Percentiles rank a stretch among this genome's conserved stretches.
Conservation (phyloP, 2,797 vertebrate species). For the Clarias fuscus region DNA sequence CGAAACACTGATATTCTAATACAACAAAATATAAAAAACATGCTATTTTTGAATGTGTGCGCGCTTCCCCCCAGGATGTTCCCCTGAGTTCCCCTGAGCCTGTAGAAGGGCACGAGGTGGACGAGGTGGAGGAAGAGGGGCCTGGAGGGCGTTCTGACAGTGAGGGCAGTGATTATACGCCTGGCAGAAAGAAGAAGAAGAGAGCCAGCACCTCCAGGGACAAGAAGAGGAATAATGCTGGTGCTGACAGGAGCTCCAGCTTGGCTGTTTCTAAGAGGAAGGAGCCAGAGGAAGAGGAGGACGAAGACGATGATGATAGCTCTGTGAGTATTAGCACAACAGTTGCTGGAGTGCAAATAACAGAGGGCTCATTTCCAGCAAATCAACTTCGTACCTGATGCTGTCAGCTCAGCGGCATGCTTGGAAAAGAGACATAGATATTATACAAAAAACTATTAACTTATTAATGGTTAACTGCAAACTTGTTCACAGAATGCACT, state of each 20-base stretch:
- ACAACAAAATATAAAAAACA: neutral
- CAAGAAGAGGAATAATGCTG: constrained; percentile 80
- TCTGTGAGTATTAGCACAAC: constrained; percentile 74
- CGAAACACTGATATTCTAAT: neutral
- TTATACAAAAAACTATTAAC: neutral
- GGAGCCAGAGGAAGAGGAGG: constrained; percentile 81
- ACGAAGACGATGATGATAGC: constrained; percentile 82
- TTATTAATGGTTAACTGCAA: neutral
- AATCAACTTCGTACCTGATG: neutral
- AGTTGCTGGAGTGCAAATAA: neutral
- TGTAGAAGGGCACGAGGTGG: constrained; percentile 68
- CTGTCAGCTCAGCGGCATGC: neutral
- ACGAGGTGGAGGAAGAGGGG: constrained; percentile 62
- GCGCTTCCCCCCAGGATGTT: constrained; percentile 72
- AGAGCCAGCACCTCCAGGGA: constrained; percentile 83
- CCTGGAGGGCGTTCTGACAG: constrained; percentile 82
- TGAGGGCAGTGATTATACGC: constrained; percentile 96
- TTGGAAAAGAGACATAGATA: neutral
- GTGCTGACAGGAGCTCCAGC: constrained; percentile 60
- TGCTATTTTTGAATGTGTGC: neutral
- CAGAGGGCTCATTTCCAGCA: neutral
- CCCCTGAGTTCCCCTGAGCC: constrained; percentile 92
- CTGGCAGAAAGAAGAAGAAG: constrained; percentile 96
- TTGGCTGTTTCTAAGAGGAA: constrained; percentile 80
- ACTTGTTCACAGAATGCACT: neutral